A percentile compares a stretch with the other conserved stretches of the same genome.
Conservation (phyloP, 2,888 invertebrate genomes). For the Megamerina dolium region DNA sequence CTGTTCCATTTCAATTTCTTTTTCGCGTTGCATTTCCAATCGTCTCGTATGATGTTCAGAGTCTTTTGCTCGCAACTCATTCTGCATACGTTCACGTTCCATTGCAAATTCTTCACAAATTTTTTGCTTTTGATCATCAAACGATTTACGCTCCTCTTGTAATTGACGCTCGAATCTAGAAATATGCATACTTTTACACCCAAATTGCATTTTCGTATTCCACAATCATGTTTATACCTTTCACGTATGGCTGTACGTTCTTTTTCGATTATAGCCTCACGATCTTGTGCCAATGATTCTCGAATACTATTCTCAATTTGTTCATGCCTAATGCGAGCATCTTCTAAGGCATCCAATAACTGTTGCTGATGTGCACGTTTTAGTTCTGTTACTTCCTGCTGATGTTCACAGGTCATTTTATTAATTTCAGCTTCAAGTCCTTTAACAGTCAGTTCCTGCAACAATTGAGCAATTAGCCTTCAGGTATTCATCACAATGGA, state of each 20-base stretch:
- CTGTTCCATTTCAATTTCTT: conserved; percentile 51
- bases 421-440: conserved; percentile 80
- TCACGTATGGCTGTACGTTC: conserved; percentile 57
- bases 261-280: conserved; percentile 57
- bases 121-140: conserved; percentile 54
- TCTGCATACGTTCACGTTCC: conserved; percentile 49
- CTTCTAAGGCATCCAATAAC: conserved; percentile 63
- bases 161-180: conserved; percentile 53
- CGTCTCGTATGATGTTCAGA: conserved; percentile 44
- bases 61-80: conserved; percentile 51
- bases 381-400: conserved; percentile 56
- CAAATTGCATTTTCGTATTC: background rate
- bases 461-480: background rate
- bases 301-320: conserved; percentile 58
- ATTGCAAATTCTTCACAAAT: conserved; percentile 50
- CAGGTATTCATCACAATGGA: no score
- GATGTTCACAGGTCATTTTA: conserved; percentile 68
- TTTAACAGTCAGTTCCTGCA: conserved; percentile 74
- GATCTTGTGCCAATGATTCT: conserved; percentile 57
- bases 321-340: conserved; percentile 58
- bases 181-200: background rate
- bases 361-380: conserved; percentile 57
- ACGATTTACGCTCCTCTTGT: conserved; percentile 53
- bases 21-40: conserved; percentile 48
- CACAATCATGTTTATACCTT: conserved; percentile 43